These are phyloP conservation scores for Falco cherrug DNA, from an alignment of 2,797 vertebrate species.

Conservation along the genomic window DNA sequence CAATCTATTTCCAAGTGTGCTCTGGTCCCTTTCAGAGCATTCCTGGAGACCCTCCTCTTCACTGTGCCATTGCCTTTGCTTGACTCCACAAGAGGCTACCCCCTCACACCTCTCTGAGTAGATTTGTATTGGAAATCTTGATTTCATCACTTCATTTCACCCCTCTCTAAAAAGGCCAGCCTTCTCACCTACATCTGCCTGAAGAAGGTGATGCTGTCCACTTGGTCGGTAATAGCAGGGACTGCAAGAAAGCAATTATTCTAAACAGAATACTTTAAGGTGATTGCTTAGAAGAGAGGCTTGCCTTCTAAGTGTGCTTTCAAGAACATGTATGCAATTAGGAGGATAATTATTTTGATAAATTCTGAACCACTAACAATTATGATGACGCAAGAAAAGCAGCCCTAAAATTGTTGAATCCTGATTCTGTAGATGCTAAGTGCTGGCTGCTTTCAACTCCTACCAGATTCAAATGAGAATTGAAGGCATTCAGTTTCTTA, in stretches of 20 bases:
- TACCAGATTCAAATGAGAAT: neutral
- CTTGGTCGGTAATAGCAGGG: neutral
- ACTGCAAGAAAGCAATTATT: constrained; percentile 34
- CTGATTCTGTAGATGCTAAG: constrained; percentile 50
- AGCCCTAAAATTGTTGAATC: neutral
- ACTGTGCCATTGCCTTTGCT: neutral
- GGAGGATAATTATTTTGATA: constrained; percentile 42
- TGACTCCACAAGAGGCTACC: neutral
- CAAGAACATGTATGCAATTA: constrained; percentile 45
- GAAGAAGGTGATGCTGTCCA: neutral
- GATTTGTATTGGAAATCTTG: neutral
- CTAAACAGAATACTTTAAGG: constrained; percentile 21
- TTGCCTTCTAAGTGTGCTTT: constrained; percentile 26
- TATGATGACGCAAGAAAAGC: neutral
- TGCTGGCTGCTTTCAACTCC: constrained; percentile 68
- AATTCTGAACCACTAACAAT: constrained; percentile 17
- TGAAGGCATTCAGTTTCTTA: neutral
- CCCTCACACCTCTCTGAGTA: neutral
- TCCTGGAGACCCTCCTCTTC: neutral
- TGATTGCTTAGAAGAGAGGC: constrained; percentile 29
- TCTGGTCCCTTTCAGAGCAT: neutral
- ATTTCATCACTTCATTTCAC: neutral
- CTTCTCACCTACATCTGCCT: neutral
- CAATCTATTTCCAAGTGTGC: neutral
- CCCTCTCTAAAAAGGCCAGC: neutral